Evolutionary conservation across 2,797 vertebrate genomes (phyloP).

Genomic region (Lutjanus argentimaculatus): DNA sequence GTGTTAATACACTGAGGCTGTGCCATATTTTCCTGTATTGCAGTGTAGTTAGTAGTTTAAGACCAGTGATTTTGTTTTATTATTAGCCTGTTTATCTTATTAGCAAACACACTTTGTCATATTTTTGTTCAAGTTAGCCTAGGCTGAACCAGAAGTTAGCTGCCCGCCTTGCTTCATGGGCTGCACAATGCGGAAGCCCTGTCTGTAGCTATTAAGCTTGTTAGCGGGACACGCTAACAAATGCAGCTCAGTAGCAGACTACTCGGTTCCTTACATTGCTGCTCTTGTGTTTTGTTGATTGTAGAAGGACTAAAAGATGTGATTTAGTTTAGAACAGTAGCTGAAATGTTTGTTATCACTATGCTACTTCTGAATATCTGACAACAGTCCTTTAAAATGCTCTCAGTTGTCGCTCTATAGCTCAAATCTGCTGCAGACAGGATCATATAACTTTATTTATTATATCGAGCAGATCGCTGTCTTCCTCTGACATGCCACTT

Average conservation of each 20-base stretch:
- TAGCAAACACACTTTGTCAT: too few relatives aligned
- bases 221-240: background rate
- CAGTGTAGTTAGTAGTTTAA: too few relatives aligned
- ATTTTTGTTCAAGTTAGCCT: too few relatives aligned
- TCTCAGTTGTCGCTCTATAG: background rate
- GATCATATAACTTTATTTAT: background rate
- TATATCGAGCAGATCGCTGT: background rate
- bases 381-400: background rate
- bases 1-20: too few relatives aligned
- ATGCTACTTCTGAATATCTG: background rate
- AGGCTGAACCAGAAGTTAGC: too few relatives aligned
- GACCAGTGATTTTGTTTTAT: too few relatives aligned
- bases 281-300: background rate
- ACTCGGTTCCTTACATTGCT: background rate
- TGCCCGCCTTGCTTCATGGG: too few relatives aligned
- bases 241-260: background rate
- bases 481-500: constrained; percentile 12
- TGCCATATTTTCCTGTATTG: too few relatives aligned
- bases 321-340: background rate
- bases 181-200: too few relatives aligned
- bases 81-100: too few relatives aligned
- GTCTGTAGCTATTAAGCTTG: background rate
- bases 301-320: too few relatives aligned
- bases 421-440: background rate
- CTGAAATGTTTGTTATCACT: background rate